A percentile compares a stretch with the other conserved stretches of the same genome.
phyloP scores from a whole-genome alignment of 2,797 vertebrate genomes.

The Channallabes apus region DNA sequence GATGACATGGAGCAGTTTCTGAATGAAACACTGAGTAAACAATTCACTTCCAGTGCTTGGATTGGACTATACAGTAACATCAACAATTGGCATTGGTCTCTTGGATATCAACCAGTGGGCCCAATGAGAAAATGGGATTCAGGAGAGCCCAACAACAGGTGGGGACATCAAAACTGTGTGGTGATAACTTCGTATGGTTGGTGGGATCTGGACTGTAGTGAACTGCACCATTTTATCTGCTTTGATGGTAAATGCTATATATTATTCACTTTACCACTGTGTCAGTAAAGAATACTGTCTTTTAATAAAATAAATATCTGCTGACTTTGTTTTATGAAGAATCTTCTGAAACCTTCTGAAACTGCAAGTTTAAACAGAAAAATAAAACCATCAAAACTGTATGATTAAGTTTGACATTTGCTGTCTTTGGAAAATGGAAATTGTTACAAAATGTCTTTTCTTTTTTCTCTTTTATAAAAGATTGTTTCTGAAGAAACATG shows the following conservation, averaged over 20 bases:
- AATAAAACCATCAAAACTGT: not conserved
- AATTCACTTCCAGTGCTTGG: too few species aligned
- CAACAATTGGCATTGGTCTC: not conserved
- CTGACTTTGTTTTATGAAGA: too few species aligned
- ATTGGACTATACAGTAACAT: not conserved
- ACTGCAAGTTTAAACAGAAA: too few species aligned
- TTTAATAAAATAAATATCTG: not conserved
- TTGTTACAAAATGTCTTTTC: not conserved
- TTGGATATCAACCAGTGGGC: not conserved
- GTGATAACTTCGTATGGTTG: not conserved
- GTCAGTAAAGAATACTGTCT: not conserved
- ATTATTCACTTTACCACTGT: not conserved
- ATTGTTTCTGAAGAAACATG: too few species aligned
- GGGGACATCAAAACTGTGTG: not conserved
- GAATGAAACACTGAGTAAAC: too few species aligned
- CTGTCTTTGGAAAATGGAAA: too few species aligned
- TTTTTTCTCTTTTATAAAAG: too few species aligned
- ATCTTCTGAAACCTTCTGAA: too few species aligned
- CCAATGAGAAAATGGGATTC: not conserved
- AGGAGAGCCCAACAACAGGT: not conserved
- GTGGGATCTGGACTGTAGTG: not conserved
- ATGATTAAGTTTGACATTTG: not conserved
- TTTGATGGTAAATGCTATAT: conserved; percentile 8
- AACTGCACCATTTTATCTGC: not conserved
- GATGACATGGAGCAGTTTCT: too few species aligned